Evolutionary conservation across 2,797 vertebrate species (phyloP).

Genomic region (Hydrolagus colliei): DNA sequence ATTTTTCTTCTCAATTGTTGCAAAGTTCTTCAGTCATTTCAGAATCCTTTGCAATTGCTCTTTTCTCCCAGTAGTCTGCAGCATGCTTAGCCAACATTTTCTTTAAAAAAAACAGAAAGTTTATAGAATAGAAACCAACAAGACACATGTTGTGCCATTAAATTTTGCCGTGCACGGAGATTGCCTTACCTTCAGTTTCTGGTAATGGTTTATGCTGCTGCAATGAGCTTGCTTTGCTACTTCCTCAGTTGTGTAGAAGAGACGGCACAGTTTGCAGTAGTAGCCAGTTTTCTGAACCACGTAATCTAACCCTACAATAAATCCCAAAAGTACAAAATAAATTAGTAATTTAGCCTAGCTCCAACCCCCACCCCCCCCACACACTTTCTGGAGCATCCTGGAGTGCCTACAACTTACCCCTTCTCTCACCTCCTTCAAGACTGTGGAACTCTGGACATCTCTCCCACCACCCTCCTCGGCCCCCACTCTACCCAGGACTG

Average conservation of each 20-base stretch:
- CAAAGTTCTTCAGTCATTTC: constrained; percentile 7
- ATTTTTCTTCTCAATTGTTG: constrained; percentile 11
- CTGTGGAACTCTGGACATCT: no score
- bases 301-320: constrained; percentile 51
- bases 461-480: no score
- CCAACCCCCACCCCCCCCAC: no score
- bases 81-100: constrained; percentile 18
- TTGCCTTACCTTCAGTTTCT: constrained; percentile 46
- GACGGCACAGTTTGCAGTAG: constrained; percentile 56
- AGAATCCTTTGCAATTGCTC: constrained; percentile 9
- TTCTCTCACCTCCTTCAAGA: no score
- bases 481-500: no score
- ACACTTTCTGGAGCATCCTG: no score
- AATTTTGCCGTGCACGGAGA: no score
- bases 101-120: constrained; percentile 14
- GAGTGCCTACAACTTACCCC: no score
- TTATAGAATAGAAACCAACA: neutral
- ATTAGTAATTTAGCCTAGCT: no score
- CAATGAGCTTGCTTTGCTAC: constrained; percentile 59
- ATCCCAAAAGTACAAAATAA: no score
- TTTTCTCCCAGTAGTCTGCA: constrained; percentile 10
- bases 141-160: no score
- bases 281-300: constrained; percentile 58
- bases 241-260: constrained; percentile 57
- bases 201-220: constrained; percentile 52